These are phyloP conservation scores for Phaenicophaeus curvirostris DNA, from an alignment of 2,797 vertebrate species.

Conservation along the genomic window DNA sequence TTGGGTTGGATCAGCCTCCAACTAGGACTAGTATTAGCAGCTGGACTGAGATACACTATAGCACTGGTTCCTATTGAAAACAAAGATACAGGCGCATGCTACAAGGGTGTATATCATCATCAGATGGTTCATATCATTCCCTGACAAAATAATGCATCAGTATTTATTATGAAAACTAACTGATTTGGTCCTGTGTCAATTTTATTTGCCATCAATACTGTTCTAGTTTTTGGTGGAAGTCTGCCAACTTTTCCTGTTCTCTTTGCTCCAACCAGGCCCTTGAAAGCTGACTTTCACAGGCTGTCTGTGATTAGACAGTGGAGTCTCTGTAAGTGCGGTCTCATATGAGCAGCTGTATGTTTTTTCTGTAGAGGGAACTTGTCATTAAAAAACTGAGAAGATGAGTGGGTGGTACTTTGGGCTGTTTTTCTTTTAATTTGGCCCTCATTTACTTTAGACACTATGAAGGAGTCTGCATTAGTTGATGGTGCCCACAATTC, in stretches of 20 bases:
- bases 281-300: slow-evolving; percentile 71
- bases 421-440: slow-evolving; percentile 84
- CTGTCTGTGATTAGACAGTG: slow-evolving; percentile 75
- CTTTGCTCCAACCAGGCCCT: slow-evolving; percentile 37
- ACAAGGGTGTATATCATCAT: slow-evolving; percentile 1
- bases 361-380: slow-evolving; percentile 78
- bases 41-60: not conserved
- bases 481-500: slow-evolving; percentile 88
- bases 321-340: slow-evolving; percentile 75
- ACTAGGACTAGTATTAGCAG: rapidly evolving
- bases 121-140: slow-evolving; percentile 31
- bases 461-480: slow-evolving; percentile 77
- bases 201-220: slow-evolving; percentile 56
- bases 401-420: slow-evolving; percentile 83
- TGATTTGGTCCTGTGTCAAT: slow-evolving; percentile 53
- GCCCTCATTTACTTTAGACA: slow-evolving; percentile 82
- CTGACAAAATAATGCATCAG: slow-evolving; percentile 39
- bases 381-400: slow-evolving; percentile 82
- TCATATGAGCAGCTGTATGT: slow-evolving; percentile 75
- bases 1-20: not conserved
- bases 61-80: not conserved
- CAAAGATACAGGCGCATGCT: not conserved
- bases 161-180: slow-evolving; percentile 66
- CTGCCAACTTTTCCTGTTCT: slow-evolving; percentile 64
- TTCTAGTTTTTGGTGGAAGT: slow-evolving; percentile 59